These are phyloP conservation scores for Nysson spinosus DNA, from an alignment of 2,888 invertebrate species.

Conservation along the genomic window DNA sequence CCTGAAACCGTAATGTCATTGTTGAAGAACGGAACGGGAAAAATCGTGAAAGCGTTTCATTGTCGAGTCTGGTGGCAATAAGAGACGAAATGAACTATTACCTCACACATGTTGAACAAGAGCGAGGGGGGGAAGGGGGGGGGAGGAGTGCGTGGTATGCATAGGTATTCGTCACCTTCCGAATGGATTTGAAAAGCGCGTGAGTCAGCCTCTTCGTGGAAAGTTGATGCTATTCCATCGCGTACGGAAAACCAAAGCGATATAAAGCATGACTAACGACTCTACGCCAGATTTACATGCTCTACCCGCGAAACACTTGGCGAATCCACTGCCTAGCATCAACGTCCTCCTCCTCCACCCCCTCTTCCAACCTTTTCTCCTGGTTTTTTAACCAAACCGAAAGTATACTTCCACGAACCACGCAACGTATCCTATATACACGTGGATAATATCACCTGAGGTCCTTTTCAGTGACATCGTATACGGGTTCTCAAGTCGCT, in stretches of 20 bases:
- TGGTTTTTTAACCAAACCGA: neutral
- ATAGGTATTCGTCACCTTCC: conserved; percentile 48
- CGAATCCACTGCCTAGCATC: conserved; percentile 6
- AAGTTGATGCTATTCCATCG: conserved; percentile 52
- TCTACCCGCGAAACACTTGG: conserved; percentile 19
- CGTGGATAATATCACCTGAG: neutral
- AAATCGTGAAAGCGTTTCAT: conserved; percentile 45
- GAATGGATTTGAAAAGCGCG: conserved; percentile 54
- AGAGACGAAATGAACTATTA: conserved; percentile 44
- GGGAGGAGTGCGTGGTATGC: conserved; percentile 31
- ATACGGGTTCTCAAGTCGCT: neutral
- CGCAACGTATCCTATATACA: neutral
- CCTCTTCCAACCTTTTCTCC: neutral
- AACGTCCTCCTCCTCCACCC: neutral
- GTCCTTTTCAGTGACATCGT: neutral
- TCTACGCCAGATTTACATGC: conserved; percentile 35
- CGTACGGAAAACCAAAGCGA: conserved; percentile 47
- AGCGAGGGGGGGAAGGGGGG: conserved; percentile 23
- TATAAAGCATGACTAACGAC: conserved; percentile 57
- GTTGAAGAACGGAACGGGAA: neutral
- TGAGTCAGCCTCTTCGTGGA: conserved; percentile 52
- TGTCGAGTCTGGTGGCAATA: conserved; percentile 37
- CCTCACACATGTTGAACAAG: conserved; percentile 37
- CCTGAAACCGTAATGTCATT: too few relatives aligned
- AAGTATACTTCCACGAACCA: conserved; percentile 9